Base-by-base conservation (phyloP, 2,113 vertebrate genomes). In the Eulemur macaco region DNA sequence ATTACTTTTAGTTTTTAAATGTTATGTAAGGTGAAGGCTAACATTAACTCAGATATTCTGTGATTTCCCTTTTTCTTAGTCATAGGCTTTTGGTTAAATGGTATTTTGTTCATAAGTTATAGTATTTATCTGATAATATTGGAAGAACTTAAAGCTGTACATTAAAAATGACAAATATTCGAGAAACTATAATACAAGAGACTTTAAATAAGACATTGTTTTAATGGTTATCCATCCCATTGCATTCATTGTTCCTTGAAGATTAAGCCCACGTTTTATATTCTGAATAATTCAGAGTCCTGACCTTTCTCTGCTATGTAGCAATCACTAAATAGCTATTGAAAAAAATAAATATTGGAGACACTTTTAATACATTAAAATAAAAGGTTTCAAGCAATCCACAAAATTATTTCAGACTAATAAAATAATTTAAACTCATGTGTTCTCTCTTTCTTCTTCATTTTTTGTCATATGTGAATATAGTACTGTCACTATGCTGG, bases 231-330 rank as follows among this genome's bases (percentile, higher is more conserved):
- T 63, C 25, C 13, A 31, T 84, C 74, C 25, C 17, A 37, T 78
- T 87, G n/a, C 66, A 69, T 37, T 82, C 45, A 50, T 68, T 47
- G 50, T 83, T 92, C 21, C 50, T 91, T 96, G 74, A 91, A 86
- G 56, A 81, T 31, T 29, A 68, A 90, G n/a, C 54, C 37, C 27
- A 8, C 34, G 42, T 87, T 82, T 87, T 82, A 52, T 18, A 42
- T 9, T 47, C 7, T 29, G 56, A 80, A 39, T 71, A 64, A 39
- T 45, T 76, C 58, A 94, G 29, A 47, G 8, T 39, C 6, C 34
- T 64, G 14, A 58, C 13, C 29, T 80, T 64, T 42, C 20, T 68
- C 47, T 81, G 37, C 73, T 66, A 20, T 34, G 39, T 56, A 64
- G 27, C 47, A 85, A 50, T 89, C n/a, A 89, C 29, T 23, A 47